phyloP scores from a whole-genome alignment of 1,140 invertebrate genomes.

The Adoxophyes honmai region DNA sequence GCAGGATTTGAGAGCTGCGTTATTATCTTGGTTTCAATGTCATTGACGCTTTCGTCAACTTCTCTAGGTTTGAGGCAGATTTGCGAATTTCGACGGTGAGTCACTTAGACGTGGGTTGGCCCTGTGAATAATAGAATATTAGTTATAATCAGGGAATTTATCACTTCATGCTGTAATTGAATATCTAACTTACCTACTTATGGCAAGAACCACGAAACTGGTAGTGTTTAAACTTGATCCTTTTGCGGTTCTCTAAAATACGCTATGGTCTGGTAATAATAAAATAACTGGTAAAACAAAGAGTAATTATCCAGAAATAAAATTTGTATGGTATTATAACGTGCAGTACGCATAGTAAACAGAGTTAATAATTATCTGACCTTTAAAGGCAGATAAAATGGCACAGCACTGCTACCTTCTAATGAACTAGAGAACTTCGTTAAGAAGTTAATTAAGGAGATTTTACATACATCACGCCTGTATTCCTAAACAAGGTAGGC shows the following conservation, averaged over 20 bases:
- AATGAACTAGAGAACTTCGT: neutral
- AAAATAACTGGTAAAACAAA: neutral
- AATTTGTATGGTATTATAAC: slow-evolving; percentile 25
- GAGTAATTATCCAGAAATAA: slow-evolving; percentile 11
- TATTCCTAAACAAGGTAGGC: too few relatives aligned
- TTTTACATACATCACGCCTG: too few relatives aligned
- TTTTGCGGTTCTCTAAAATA: neutral
- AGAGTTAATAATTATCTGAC: slow-evolving; percentile 33
- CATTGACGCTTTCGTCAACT: slow-evolving; percentile 13
- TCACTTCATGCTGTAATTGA: slow-evolving; percentile 31
- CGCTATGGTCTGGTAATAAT: neutral
- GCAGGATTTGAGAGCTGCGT: neutral
- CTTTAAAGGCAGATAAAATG: slow-evolving; percentile 27
- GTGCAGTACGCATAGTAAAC: slow-evolving; percentile 36
- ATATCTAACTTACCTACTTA: slow-evolving; percentile 20
- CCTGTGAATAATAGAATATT: slow-evolving; percentile 27
- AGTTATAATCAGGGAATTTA: slow-evolving; percentile 32
- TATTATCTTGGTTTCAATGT: neutral
- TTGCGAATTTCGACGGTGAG: slow-evolving; percentile 6
- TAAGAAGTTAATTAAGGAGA: too few relatives aligned
- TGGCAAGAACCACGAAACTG: neutral
- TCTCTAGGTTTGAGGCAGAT: neutral
- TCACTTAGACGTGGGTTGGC: slow-evolving; percentile 18
- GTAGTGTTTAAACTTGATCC: neutral
- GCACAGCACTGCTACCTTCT: slow-evolving; percentile 22